Evolutionary conservation across 2,797 vertebrate species (phyloP).

Genomic region (Sebastes paucispinis): DNA sequence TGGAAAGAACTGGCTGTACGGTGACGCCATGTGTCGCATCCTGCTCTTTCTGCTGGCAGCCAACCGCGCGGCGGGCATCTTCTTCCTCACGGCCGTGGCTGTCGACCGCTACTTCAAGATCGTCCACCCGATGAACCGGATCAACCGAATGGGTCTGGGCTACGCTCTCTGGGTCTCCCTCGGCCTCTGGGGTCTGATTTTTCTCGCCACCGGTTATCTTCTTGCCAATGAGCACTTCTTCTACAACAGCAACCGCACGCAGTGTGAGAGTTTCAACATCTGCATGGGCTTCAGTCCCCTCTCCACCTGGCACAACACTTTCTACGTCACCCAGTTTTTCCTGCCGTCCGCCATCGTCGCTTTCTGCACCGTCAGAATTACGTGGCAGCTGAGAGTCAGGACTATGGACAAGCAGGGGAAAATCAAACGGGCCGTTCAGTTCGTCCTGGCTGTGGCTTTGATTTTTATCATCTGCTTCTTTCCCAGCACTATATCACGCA

Average conservation of each 20-base stretch:
- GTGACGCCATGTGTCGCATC: conserved; percentile 78
- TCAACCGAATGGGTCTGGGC: conserved; percentile 76
- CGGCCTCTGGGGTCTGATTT: conserved; percentile 78
- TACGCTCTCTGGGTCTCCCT: conserved; percentile 77
- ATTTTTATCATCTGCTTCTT: conserved; percentile 84
- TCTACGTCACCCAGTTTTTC: conserved; percentile 81
- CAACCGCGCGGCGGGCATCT: conserved; percentile 82
- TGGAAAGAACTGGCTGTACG: conserved; percentile 81
- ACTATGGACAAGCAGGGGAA: conserved; percentile 81
- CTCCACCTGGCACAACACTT: conserved; percentile 82
- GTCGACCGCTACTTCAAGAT: conserved; percentile 85
- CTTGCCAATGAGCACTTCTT: conserved; percentile 69
- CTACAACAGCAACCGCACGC: conserved; percentile 63
- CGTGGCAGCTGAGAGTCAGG: conserved; percentile 78
- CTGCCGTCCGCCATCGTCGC: conserved; percentile 75
- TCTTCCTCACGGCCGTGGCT: conserved; percentile 84
- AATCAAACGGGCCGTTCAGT: conserved; percentile 81
- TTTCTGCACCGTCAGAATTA: conserved; percentile 81
- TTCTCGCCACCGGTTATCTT: conserved; percentile 78
- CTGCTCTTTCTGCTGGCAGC: conserved; percentile 81
- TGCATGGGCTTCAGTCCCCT: conserved; percentile 74
- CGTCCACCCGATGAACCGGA: conserved; percentile 72
- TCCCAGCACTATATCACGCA: conserved; percentile 80
- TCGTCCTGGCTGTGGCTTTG: conserved; percentile 79
- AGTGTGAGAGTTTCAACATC: conserved; percentile 87